A percentile compares a stretch with the other conserved stretches of the same genome.
These are phyloP conservation scores for Emydocephalus ijimae DNA, from an alignment of 2,113 vertebrate genomes.

Conservation along the genomic window DNA sequence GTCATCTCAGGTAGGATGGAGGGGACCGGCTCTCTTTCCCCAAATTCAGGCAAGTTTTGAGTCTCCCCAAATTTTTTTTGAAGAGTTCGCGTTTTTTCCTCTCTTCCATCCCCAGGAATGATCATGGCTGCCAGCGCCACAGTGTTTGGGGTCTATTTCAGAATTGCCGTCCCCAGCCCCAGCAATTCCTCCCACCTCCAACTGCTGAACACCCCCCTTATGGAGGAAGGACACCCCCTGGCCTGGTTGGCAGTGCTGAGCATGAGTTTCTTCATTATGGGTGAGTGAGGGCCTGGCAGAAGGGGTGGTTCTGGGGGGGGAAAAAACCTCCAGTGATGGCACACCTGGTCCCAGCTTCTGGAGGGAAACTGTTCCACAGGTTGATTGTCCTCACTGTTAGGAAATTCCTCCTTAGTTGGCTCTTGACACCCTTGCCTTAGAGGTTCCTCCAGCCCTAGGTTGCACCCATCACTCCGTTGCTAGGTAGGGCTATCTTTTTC, in stretches of 20 bases:
- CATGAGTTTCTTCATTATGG: slow-evolving; percentile 85
- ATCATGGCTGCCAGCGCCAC: slow-evolving; percentile 82
- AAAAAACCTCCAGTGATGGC: too few species aligned
- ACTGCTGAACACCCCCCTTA: background rate
- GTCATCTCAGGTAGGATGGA: slow-evolving; percentile 77
- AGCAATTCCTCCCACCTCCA: slow-evolving; percentile 57
- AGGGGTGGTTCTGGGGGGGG: background rate
- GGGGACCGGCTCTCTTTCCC: background rate
- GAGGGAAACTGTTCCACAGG: too few species aligned
- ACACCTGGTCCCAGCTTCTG: too few species aligned
- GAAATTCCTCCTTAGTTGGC: too few species aligned
- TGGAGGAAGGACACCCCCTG: slow-evolving; percentile 52
- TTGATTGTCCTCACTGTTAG: too few species aligned
- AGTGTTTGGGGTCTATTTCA: slow-evolving; percentile 85
- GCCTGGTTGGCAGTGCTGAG: slow-evolving; percentile 86
- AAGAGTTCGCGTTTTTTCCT: background rate
- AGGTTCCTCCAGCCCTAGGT: background rate
- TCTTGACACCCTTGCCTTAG: too few species aligned
- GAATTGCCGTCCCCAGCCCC: slow-evolving; percentile 58
- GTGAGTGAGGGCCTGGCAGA: slow-evolving; percentile 59
- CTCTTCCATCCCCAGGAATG: slow-evolving; percentile 64
- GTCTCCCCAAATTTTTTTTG: too few species aligned
- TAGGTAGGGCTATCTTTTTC: background rate
- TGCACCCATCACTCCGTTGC: background rate
- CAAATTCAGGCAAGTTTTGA: background rate